phyloP scores from a whole-genome alignment of 2,797 vertebrate genomes.

The Chloroceryle inda region DNA sequence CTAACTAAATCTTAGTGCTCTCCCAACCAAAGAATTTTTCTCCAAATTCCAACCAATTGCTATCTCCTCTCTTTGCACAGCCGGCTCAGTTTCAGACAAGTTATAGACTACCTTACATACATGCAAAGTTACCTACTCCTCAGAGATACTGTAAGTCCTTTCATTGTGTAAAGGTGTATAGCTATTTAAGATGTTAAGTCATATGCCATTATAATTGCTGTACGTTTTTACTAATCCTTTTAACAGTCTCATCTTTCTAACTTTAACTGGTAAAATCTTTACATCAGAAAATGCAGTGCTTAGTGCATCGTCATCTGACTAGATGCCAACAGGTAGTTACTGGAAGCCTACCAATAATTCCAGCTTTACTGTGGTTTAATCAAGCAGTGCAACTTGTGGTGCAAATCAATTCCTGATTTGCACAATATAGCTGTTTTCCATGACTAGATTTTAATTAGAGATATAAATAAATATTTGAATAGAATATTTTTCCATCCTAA shows the following conservation, averaged over 20 bases:
- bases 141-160: neutral
- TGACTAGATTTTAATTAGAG: neutral
- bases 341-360: neutral
- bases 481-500: neutral
- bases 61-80: neutral
- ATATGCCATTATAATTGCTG: neutral
- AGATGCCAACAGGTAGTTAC: neutral
- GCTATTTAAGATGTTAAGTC: neutral
- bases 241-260: neutral
- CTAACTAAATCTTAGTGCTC: neutral
- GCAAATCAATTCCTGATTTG: neutral
- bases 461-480: neutral
- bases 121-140: neutral
- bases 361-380: neutral
- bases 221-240: neutral
- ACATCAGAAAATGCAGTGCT: neutral
- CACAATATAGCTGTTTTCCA: neutral
- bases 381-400: neutral
- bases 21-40: neutral
- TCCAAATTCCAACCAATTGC: neutral
- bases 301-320: neutral
- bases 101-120: neutral
- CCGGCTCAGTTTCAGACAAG: neutral
- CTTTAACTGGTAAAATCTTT: neutral
- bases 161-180: neutral